These are phyloP conservation scores for Scaptomyza graminum DNA, from an alignment of 1,140 invertebrate species.

Conservation along the genomic window DNA sequence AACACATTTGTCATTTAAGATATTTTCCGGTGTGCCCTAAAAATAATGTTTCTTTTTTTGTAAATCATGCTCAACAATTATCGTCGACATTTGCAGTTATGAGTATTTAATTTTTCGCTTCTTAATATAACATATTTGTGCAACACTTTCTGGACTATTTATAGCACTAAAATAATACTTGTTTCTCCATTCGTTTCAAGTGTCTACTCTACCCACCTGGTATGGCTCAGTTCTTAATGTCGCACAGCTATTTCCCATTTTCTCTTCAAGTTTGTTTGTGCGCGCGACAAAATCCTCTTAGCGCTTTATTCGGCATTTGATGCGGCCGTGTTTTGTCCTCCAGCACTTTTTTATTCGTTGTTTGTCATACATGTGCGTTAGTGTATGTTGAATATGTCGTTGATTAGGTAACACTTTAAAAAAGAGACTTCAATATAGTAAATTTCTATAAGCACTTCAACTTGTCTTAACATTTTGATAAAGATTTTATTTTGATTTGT, in stretches of 20 bases:
- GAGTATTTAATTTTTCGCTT: slow-evolving; percentile 61
- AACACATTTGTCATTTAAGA: slow-evolving; percentile 26
- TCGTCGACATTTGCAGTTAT: slow-evolving; percentile 46
- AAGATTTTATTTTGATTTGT: too few species aligned
- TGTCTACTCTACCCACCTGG: neutral
- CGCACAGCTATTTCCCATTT: neutral
- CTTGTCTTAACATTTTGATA: too few species aligned
- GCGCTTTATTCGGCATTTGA: slow-evolving; percentile 76
- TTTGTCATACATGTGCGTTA: slow-evolving; percentile 1
- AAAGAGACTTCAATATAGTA: too few species aligned
- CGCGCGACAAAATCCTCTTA: slow-evolving; percentile 72
- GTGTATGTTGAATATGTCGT: neutral
- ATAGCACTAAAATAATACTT: slow-evolving; percentile 7
- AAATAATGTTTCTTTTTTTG: slow-evolving; percentile 13
- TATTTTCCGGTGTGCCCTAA: slow-evolving; percentile 17
- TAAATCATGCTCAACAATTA: slow-evolving; percentile 78
- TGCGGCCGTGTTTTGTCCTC: slow-evolving; percentile 27
- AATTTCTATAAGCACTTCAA: too few species aligned
- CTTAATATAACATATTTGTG: neutral
- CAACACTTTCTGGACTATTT: neutral
- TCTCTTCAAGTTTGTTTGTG: slow-evolving; percentile 13
- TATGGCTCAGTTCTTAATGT: neutral
- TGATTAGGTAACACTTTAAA: neutral
- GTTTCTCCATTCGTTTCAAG: too few species aligned
- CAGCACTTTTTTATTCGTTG: slow-evolving; percentile 50